phyloP scores from a whole-genome alignment of 2,797 vertebrate genomes.

The Peromyscus nudipes region DNA sequence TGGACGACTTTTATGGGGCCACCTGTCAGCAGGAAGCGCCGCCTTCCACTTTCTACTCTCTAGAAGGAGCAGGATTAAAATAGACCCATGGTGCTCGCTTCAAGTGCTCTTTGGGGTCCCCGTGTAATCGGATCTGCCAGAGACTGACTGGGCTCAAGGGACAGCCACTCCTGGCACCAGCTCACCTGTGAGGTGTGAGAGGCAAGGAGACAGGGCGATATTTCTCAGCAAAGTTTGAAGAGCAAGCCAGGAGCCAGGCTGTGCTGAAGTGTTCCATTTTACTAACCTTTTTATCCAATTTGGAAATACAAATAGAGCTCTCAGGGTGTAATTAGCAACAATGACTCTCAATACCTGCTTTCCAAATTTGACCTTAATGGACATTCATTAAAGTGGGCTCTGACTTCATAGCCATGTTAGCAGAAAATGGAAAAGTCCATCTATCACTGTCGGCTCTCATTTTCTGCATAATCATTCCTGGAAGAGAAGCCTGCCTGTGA shows the following conservation, averaged over 20 bases:
- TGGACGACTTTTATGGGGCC: constrained; percentile 77
- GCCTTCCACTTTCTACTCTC: constrained; percentile 80
- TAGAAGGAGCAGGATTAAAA: constrained; percentile 81
- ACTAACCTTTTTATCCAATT: constrained; percentile 84
- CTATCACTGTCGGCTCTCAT: constrained; percentile 76
- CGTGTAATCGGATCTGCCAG: constrained; percentile 60
- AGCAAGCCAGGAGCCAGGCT: constrained; percentile 69
- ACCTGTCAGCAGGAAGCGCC: constrained; percentile 72
- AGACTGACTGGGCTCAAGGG: constrained; percentile 63
- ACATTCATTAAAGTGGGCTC: constrained; percentile 79
- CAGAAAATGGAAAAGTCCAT: constrained; percentile 78
- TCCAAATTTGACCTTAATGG: constrained; percentile 82
- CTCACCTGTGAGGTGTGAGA: constrained; percentile 66
- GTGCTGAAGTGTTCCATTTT: constrained; percentile 82
- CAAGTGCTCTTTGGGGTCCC: constrained; percentile 71
- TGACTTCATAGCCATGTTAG: constrained; percentile 74
- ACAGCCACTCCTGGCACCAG: background rate
- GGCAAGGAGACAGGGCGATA: constrained; percentile 11
- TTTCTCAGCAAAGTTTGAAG: constrained; percentile 77
- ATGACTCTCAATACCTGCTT: constrained; percentile 78
- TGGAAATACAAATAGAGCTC: constrained; percentile 85
- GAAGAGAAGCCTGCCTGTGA: constrained; percentile 56
- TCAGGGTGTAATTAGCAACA: constrained; percentile 82
- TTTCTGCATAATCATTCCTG: constrained; percentile 77
- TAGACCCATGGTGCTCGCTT: constrained; percentile 67